Conservation (phyloP, 1,140 invertebrate species). For the Bombus pascuorum region DNA sequence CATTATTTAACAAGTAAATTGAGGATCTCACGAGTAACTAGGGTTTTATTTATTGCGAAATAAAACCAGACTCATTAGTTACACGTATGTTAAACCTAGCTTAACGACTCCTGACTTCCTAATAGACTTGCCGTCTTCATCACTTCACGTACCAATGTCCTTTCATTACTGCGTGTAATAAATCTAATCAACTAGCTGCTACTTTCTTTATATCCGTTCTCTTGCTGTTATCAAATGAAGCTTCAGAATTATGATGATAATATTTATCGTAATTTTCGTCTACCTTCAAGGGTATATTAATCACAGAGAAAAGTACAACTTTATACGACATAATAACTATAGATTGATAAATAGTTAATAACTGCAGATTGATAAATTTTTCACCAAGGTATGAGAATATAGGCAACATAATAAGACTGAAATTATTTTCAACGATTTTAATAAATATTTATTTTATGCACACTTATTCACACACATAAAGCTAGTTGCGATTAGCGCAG, state of each 20-base stretch:
- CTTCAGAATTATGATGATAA: background rate
- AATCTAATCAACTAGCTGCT: background rate
- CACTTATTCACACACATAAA: too few relatives aligned
- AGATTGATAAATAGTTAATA: too few relatives aligned
- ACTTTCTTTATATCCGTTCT: background rate
- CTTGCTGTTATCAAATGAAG: background rate
- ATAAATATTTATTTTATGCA: too few relatives aligned
- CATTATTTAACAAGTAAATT: background rate
- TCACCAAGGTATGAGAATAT: too few relatives aligned
- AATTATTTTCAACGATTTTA: too few relatives aligned
- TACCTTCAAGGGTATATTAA: background rate
- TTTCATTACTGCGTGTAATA: background rate
- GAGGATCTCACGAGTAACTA: background rate
- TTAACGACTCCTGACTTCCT: background rate
- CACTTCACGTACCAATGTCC: background rate
- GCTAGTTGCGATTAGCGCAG: too few relatives aligned
- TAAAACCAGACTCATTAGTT: conserved; percentile 2
- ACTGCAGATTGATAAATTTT: too few relatives aligned
- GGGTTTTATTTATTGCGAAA: background rate
- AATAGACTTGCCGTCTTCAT: conserved; percentile 4
- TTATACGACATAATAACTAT: too few relatives aligned
- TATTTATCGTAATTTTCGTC: background rate
- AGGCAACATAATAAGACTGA: too few relatives aligned
- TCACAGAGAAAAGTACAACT: background rate
- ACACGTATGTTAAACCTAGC: background rate